These are phyloP conservation scores for Kuschelorhynchus macadamiae DNA, from an alignment of 2,888 invertebrate species.

Conservation along the genomic window DNA sequence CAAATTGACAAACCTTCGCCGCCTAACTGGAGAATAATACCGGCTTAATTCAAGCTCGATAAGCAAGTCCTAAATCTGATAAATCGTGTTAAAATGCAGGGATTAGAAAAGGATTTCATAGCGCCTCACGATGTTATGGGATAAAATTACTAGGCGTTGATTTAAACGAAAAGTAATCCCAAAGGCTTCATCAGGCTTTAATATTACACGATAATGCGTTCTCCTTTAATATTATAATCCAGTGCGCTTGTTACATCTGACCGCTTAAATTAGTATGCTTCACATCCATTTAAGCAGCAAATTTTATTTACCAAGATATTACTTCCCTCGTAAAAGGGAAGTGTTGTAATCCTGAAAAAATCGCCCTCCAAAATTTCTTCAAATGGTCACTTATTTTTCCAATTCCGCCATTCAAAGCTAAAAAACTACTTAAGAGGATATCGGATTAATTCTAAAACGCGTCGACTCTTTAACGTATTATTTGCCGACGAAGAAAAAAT, in stretches of 20 bases:
- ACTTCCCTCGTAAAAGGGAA: no score
- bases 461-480: no score
- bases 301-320: no score
- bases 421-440: no score
- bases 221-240: constrained; percentile 35
- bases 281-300: constrained; percentile 1
- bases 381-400: no score
- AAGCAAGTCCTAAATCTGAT: constrained; percentile 40
- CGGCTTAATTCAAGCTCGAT: constrained; percentile 33
- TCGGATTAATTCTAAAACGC: no score
- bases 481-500: no score
- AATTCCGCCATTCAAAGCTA: no score
- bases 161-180: constrained; percentile 44
- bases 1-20: background rate
- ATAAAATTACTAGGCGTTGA: constrained; percentile 34
- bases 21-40: constrained; percentile 24
- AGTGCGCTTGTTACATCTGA: constrained; percentile 9
- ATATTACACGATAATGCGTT: constrained; percentile 32
- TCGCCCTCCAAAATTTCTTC: no score
- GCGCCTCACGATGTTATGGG: constrained; percentile 36
- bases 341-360: no score
- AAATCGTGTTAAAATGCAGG: constrained; percentile 37
- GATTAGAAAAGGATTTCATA: constrained; percentile 36
- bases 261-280: constrained; percentile 11
- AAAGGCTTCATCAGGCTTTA: constrained; percentile 21